A percentile compares a stretch with the other conserved stretches of the same genome.
These are phyloP conservation scores for Cyclophora punctaria DNA, from an alignment of 2,888 invertebrate species.

Conservation along the genomic window DNA sequence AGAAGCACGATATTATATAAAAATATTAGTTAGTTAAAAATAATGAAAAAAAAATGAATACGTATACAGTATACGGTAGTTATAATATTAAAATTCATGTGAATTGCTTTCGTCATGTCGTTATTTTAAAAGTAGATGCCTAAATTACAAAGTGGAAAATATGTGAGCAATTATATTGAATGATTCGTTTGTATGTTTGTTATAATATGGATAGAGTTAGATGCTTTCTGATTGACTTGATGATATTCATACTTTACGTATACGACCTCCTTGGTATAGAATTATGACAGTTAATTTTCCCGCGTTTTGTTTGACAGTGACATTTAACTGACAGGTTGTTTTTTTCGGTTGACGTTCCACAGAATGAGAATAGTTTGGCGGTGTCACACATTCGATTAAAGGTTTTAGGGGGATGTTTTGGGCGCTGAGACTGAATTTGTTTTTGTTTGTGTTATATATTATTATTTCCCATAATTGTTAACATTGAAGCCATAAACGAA, in stretches of 20 bases:
- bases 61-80: constrained; percentile 73
- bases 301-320: neutral
- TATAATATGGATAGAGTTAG: neutral
- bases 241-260: neutral
- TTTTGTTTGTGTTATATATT: constrained; percentile 71
- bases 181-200: neutral
- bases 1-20: constrained; percentile 46
- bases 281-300: neutral
- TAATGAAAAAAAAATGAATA: constrained; percentile 48
- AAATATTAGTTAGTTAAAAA: constrained; percentile 58
- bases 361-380: neutral
- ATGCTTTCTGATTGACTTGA: neutral
- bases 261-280: neutral
- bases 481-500: constrained; percentile 43
- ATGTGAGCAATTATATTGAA: constrained; percentile 6
- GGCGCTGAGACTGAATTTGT: constrained; percentile 74
- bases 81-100: constrained; percentile 46
- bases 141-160: constrained; percentile 10
- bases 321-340: neutral
- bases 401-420: constrained; percentile 42
- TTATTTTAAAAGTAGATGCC: constrained; percentile 13
- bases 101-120: constrained; percentile 28
- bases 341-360: neutral
- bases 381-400: constrained; percentile 38
- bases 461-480: constrained; percentile 57